A percentile compares a stretch with the other conserved stretches of the same genome.
These are phyloP conservation scores for Drosophila lacertosa DNA, from an alignment of 1,140 invertebrate species.

Conservation along the genomic window DNA sequence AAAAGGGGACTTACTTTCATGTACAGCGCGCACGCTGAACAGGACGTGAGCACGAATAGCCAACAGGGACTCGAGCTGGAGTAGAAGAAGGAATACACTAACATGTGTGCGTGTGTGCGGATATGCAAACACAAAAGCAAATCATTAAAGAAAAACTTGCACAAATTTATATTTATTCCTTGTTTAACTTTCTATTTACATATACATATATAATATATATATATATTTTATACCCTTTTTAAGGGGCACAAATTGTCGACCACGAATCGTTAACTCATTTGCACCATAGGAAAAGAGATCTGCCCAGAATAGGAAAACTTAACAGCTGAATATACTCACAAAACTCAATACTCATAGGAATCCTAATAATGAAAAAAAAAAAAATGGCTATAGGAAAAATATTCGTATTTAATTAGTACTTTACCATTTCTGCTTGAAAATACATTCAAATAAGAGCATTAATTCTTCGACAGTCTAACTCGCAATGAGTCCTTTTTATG, in stretches of 20 bases:
- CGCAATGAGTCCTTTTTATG: no score
- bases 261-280: neutral
- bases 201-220: no score
- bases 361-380: no score
- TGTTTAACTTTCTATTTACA: slow-evolving; percentile 55
- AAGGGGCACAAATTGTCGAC: neutral
- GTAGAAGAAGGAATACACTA: neutral
- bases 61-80: slow-evolving; percentile 4
- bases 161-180: slow-evolving; percentile 56
- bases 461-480: no score
- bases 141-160: slow-evolving; percentile 58
- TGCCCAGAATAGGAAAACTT: neutral
- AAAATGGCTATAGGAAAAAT: no score
- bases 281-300: no score
- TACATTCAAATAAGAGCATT: no score
- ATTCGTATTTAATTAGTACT: no score
- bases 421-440: no score
- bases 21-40: slow-evolving; percentile 22
- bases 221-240: slow-evolving; percentile 7
- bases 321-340: no score
- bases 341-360: no score
- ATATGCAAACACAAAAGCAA: slow-evolving; percentile 56
- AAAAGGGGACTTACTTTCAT: slow-evolving; percentile 28
- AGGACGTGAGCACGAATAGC: slow-evolving; percentile 34
- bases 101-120: slow-evolving; percentile 7